Base-by-base conservation (phyloP, 2,888 invertebrate genomes). In the Shargacucullia verbasci region DNA sequence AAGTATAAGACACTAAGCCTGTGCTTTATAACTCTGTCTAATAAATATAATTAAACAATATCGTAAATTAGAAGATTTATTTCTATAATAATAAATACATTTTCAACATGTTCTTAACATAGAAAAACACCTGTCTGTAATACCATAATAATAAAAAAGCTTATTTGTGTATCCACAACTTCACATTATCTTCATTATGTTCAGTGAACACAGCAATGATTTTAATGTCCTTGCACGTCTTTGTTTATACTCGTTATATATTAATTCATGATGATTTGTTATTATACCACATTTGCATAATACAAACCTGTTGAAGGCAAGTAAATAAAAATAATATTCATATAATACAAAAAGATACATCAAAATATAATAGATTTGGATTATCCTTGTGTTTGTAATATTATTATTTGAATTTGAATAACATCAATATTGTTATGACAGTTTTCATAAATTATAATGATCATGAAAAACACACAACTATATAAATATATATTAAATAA, bases 211-310 rank as follows among this genome's bases (percentile, higher is more conserved):
- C 31, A 50, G 49, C 54, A 69, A 69, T 54, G 15, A 15, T 33
- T 55, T 46, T 52, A 38, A 41, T 59, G 59, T 45, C 59, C 70
- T 70, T 70, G 64, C 59, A 59, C 46, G 43, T 56, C 31, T 57
- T 45, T 46, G 48, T 52, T 44, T 41, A 45, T 34, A 40, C 29
- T 35, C 43, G n/a, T n/a, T n/a, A n/a, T n/a, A n/a, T n/a, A 34
- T 59, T 38, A 54, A 59, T 73, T 63, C 37, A 59, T 54, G 37
- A 54, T 59, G 33, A 38, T 35, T 52, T 27, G 11, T 49, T 46
- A 60, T 38, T 34, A 40, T 13, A 31, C 9, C 13, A 34, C 14
- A 54, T 68, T 61, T 69, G 50, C 57, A 63, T 70, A 52, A 35
- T 37, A 6, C 9, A 4, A 46, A 44, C 39, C 10, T 52, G 52